Conservation (phyloP, 1,140 invertebrate genomes). For the Lordiphosa mommai region DNA sequence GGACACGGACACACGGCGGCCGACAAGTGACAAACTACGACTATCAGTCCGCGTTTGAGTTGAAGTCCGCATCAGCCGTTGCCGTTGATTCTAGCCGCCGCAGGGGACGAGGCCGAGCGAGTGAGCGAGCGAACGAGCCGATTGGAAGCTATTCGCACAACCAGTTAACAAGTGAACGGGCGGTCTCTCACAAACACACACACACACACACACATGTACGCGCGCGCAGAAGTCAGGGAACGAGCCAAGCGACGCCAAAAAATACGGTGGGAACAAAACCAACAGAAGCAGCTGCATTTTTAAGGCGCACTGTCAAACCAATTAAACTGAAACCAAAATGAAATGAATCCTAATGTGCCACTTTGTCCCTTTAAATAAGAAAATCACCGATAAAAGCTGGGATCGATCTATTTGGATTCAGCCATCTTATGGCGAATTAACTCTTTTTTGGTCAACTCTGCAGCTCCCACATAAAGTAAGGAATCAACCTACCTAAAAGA, state of each 20-base stretch:
- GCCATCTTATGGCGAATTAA: no score
- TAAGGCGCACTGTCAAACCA: no score
- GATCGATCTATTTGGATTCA: no score
- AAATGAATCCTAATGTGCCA: no score
- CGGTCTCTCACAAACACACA: constrained; percentile 11
- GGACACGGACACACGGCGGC: neutral
- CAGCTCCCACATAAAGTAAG: no score
- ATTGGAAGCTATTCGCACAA: constrained; percentile 60
- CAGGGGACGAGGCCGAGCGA: constrained; percentile 35
- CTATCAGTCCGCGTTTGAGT: constrained; percentile 27
- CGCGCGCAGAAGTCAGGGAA: constrained; percentile 23
- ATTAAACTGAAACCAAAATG: no score
- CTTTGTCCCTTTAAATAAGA: no score
- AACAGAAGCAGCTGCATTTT: no score
- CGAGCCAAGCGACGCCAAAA: constrained; percentile 20
- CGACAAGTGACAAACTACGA: constrained; percentile 55
- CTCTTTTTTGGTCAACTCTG: no score
- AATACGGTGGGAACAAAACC: no score
- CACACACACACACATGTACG: constrained; percentile 15
- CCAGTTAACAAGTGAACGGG: constrained; percentile 59
- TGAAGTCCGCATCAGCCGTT: constrained; percentile 32
- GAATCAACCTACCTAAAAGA: no score
- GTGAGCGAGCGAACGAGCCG: constrained; percentile 1
- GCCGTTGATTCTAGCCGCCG: constrained; percentile 56
- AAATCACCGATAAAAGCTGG: no score